Base-by-base conservation (phyloP, 2,888 invertebrate genomes). In the Chloroclysta siterata region DNA sequence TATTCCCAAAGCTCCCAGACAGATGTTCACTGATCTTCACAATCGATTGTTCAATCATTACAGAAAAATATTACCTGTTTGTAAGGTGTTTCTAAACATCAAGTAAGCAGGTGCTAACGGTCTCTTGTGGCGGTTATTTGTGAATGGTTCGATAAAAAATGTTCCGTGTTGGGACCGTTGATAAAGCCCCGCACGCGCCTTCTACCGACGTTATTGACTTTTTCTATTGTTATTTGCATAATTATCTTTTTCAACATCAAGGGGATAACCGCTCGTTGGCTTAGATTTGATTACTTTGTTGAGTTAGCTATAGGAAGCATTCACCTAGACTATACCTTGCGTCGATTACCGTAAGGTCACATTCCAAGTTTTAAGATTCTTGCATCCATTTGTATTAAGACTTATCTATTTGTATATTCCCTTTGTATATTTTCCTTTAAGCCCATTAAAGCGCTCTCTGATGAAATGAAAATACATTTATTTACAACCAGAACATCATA, bases 41-140 rank as follows among this genome's bases (percentile, higher is more conserved):
- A 52, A 56, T 60, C 53, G 48, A 10, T 48, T 60, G 28, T 53
- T 44, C 29, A 46, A 57, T 57, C 42, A 46, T 50, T 5, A 36
- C 41, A 41, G 44, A 33, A 51, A 60, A 60, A 57, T 54, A 60
- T 57, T 14, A 60, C 60, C 65, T 69, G 56, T 68, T 65, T 69
- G 62, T 72, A 65, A 68, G 70, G 62, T 74, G 59, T 63, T 63
- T 60, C 65, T 63, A 66, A 64, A 61, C 64, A 71, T 71, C 64
- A 72, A 69, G 62, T 64, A 74, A 77, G 84, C 91, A 91, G 91
- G 89, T 90, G 90, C 68, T 89, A 92, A 92, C 92, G 91, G 92
- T 85, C 78, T 71, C 70, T 58, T 64, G 69, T 82, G 91, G 83
- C 92, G 88, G 92, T 91, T 91, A 89, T 82, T 85, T 78, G 82